Evolutionary conservation across 2,113 vertebrate species (phyloP).

Genomic region (Phasianus colchicus): DNA sequence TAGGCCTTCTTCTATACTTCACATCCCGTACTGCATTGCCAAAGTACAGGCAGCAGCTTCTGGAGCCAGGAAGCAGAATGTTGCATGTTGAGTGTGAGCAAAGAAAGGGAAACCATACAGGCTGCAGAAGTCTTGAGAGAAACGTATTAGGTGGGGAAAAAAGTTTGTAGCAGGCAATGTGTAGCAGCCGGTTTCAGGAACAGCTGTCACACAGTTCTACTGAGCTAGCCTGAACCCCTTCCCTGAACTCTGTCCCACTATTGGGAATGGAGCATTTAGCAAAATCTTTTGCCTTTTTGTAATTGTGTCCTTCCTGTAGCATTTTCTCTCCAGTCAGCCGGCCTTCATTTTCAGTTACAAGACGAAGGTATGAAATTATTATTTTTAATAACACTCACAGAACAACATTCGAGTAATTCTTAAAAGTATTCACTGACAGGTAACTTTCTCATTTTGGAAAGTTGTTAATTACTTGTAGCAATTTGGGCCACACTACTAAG

Average conservation of each 20-base stretch:
- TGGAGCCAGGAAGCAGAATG: neutral
- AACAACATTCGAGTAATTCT: neutral
- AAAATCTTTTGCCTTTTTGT: neutral
- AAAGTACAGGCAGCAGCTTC: neutral
- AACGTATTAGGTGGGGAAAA: neutral
- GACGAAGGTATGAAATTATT: accelerated
- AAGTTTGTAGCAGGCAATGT: neutral
- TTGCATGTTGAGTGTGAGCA: neutral
- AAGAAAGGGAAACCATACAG: neutral
- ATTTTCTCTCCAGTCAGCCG: neutral
- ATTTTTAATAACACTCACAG: neutral
- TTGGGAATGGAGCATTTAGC: neutral
- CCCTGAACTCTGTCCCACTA: neutral
- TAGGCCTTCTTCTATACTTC: neutral
- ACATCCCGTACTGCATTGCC: neutral
- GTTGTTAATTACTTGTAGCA: neutral
- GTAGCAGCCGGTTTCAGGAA: neutral
- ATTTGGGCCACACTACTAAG: accelerated
- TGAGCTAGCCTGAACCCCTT: neutral
- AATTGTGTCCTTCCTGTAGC: neutral
- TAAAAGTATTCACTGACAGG: neutral
- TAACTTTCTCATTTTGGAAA: neutral
- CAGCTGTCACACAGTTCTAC: neutral
- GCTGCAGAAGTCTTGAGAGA: neutral
- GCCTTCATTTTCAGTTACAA: neutral